Conservation (phyloP, 2,113 vertebrate species). For the Addax nasomaculatus region DNA sequence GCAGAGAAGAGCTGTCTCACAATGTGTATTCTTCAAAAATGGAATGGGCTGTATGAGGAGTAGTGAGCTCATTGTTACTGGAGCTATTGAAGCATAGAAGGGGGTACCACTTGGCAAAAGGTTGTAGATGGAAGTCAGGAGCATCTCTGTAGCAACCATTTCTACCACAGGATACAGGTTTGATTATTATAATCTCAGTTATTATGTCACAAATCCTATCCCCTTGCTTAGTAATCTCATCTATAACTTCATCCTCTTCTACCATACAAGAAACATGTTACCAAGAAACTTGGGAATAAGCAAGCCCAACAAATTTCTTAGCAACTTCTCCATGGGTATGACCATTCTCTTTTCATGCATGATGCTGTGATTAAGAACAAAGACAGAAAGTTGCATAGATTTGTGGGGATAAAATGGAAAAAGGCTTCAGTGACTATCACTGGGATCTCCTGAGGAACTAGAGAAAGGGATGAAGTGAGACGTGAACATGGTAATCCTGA, state of each 20-base stretch:
- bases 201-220: neutral
- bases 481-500: accelerated
- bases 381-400: neutral
- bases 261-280: neutral
- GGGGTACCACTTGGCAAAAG: neutral
- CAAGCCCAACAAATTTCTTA: neutral
- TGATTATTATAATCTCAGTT: neutral
- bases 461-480: neutral
- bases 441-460: neutral
- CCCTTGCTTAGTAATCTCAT: neutral
- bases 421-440: neutral
- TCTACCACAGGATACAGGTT: neutral
- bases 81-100: neutral
- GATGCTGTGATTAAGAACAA: neutral
- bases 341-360: neutral
- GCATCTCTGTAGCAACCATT: neutral
- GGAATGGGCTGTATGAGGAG: neutral
- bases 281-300: neutral
- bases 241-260: neutral
- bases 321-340: neutral
- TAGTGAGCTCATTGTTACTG: neutral
- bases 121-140: neutral
- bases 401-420: neutral
- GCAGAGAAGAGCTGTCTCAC: neutral
- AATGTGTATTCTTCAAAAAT: too few relatives aligned